Evolutionary conservation across 2,797 vertebrate genomes (phyloP).

Genomic region (Rhinophrynus dorsalis): DNA sequence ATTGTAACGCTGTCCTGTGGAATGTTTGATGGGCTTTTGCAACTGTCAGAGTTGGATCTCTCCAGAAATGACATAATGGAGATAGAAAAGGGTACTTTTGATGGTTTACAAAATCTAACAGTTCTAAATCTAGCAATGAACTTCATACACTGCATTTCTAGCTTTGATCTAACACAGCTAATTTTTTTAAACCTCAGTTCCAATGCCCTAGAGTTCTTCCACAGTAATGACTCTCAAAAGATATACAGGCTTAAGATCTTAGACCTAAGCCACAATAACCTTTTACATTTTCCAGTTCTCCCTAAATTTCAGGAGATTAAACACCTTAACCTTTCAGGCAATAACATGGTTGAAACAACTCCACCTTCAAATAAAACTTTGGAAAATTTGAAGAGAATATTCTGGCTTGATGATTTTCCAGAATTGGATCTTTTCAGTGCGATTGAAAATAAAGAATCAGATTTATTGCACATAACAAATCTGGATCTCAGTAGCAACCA

Average conservation of each 20-base stretch:
- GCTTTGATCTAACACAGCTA: slow-evolving; percentile 75
- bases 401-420: slow-evolving; percentile 60
- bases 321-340: slow-evolving; percentile 76
- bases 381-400: slow-evolving; percentile 52
- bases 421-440: slow-evolving; percentile 26
- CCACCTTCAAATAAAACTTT: slow-evolving; percentile 42
- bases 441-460: slow-evolving; percentile 44
- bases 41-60: slow-evolving; percentile 63
- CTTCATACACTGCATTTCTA: slow-evolving; percentile 70
- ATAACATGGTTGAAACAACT: slow-evolving; percentile 64
- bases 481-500: slow-evolving; percentile 78
- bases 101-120: slow-evolving; percentile 63
- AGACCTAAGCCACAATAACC: slow-evolving; percentile 76
- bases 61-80: slow-evolving; percentile 73
- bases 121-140: slow-evolving; percentile 71
- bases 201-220: slow-evolving; percentile 74
- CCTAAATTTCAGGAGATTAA: slow-evolving; percentile 61
- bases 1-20: slow-evolving; percentile 63
- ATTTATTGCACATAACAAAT: slow-evolving; percentile 57
- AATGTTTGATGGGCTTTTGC: slow-evolving; percentile 63
- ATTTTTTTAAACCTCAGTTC: slow-evolving; percentile 72
- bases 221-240: slow-evolving; percentile 48
- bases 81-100: slow-evolving; percentile 71
- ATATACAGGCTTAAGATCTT: slow-evolving; percentile 69
- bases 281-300: slow-evolving; percentile 72